Percentiles rank a stretch among this genome's conserved stretches.
Conservation (phyloP, 92 coral and sea anemone species). For the Micromussa lordhowensis region DNA sequence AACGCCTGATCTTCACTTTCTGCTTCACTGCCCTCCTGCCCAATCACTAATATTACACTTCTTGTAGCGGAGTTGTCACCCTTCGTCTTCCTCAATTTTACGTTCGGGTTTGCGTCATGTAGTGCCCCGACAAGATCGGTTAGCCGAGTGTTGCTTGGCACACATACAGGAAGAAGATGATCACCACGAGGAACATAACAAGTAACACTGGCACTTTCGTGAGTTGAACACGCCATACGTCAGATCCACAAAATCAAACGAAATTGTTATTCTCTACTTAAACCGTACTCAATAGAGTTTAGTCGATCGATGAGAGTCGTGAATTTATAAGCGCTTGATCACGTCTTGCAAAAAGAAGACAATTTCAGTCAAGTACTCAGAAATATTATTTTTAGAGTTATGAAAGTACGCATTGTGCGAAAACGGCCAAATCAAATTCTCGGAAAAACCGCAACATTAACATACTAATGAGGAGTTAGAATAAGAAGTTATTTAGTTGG, state of each 20-base stretch:
- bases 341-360: no score
- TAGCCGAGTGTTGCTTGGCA: conserved; percentile 30
- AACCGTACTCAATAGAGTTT: no score
- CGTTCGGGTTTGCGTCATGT: not conserved
- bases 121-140: conserved; percentile 5
- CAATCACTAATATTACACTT: not conserved
- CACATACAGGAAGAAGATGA: conserved; percentile 27
- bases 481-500: no score
- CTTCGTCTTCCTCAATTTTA: not conserved
- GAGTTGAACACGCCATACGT: conserved; percentile 2
- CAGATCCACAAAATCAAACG: not conserved
- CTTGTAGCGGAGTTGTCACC: not conserved
- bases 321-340: no score
- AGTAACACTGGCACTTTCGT: not conserved
- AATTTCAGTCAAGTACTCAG: no score
- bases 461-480: no score
- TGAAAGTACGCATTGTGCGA: no score
- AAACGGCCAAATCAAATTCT: no score
- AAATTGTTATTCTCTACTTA: not conserved
- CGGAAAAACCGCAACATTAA: no score
- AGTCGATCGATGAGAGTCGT: no score
- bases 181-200: conserved; percentile 45
- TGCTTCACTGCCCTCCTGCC: not conserved
- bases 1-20: not conserved
- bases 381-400: no score